These are phyloP conservation scores for Trachemys scripta DNA, from an alignment of 2,113 vertebrate genomes.

Conservation along the genomic window DNA sequence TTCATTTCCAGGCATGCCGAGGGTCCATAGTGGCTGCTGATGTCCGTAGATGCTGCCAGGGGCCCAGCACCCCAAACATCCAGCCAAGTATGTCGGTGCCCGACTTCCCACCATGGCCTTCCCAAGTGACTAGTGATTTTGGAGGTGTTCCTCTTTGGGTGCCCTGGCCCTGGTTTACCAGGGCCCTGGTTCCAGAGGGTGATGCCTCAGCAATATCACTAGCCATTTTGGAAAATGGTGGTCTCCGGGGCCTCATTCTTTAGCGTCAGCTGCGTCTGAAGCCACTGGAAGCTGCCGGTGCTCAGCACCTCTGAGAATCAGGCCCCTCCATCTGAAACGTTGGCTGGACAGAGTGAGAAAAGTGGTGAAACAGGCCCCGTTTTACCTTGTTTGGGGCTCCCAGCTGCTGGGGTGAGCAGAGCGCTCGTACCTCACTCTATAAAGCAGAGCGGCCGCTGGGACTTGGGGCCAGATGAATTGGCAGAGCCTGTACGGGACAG, in stretches of 20 bases:
- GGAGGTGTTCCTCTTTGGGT: fast-evolving
- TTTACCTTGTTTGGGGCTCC: not conserved
- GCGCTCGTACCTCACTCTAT: not conserved
- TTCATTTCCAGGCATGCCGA: not conserved
- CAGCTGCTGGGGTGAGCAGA: not conserved
- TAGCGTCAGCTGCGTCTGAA: not conserved
- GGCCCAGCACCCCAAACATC: fast-evolving
- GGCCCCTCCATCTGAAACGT: not conserved
- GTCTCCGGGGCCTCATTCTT: not conserved
- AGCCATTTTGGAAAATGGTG: fast-evolving
- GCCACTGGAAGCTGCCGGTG: not conserved
- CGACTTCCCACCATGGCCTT: fast-evolving
- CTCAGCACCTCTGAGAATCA: not conserved
- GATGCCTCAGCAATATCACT: fast-evolving
- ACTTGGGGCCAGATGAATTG: not conserved
- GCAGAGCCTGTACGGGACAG: not conserved
- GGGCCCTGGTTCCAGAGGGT: fast-evolving
- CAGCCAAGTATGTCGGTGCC: fast-evolving
- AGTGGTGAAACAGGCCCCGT: not conserved
- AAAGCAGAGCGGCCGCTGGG: not conserved
- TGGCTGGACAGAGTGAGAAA: not conserved
- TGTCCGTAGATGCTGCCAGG: not conserved
- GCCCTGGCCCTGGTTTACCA: too few relatives aligned
- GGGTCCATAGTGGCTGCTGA: not conserved
- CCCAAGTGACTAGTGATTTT: fast-evolving